A percentile compares a stretch with the other conserved stretches of the same genome.
These are phyloP conservation scores for Euura lappo DNA, from an alignment of 1,140 invertebrate genomes.

Conservation along the genomic window DNA sequence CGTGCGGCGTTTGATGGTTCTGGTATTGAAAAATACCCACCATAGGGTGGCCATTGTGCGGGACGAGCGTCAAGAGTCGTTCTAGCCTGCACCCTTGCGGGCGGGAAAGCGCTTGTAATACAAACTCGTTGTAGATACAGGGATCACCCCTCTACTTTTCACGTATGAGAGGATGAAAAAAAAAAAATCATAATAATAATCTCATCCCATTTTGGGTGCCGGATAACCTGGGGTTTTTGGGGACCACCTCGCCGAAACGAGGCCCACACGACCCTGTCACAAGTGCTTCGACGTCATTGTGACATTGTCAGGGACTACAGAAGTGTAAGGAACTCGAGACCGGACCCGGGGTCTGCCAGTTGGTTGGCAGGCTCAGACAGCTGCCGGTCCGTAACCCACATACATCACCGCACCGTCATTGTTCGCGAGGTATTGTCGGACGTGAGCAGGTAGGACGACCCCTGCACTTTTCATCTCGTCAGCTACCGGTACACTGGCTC, in stretches of 20 bases:
- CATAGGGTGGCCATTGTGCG: constrained; percentile 31
- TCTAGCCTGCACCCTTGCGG: constrained; percentile 41
- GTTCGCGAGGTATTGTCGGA: constrained; percentile 38
- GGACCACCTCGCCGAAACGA: constrained; percentile 28
- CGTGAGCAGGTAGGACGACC: constrained; percentile 10
- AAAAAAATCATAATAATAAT: no score
- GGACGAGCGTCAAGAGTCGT: constrained; percentile 50
- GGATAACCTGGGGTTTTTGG: background rate
- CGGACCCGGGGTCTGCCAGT: constrained; percentile 24
- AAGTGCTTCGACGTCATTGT: constrained; percentile 58
- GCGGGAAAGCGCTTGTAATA: constrained; percentile 54
- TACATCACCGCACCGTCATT: constrained; percentile 59
- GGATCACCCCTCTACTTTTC: no score
- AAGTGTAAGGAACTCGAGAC: constrained; percentile 43
- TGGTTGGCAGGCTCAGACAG: constrained; percentile 43
- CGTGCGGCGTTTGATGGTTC: constrained; percentile 22
- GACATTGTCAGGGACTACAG: constrained; percentile 50
- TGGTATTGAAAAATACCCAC: constrained; percentile 20
- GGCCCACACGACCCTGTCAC: constrained; percentile 48
- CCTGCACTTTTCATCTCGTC: constrained; percentile 5
- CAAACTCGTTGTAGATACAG: constrained; percentile 36
- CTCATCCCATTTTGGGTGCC: no score
- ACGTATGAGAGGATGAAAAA: no score
- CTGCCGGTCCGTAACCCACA: constrained; percentile 58
- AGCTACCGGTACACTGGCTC: constrained; percentile 24